Conservation (phyloP, 23 tunicate species). For the Aplidium turbinatum region DNA sequence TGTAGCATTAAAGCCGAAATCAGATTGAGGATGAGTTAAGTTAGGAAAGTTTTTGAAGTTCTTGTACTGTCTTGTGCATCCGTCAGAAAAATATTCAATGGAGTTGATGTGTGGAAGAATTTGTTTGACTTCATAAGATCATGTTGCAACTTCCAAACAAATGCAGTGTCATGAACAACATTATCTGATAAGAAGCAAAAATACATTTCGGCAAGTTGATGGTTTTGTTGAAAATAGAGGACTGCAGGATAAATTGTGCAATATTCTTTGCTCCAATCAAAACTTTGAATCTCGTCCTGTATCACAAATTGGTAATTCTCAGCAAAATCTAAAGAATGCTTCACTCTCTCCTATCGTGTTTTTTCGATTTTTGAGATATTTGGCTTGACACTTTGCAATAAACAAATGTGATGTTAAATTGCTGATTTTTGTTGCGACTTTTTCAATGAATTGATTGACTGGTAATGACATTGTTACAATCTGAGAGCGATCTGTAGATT, state of each 20-base stretch:
- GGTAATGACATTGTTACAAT: too few relatives aligned
- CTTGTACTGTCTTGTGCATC: slow-evolving; percentile 1
- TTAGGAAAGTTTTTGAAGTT: slow-evolving; percentile 6
- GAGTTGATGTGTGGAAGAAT: not conserved
- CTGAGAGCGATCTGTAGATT: too few relatives aligned
- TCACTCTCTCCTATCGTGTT: not conserved
- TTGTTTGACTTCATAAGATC: not conserved
- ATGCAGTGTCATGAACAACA: slow-evolving; percentile 1
- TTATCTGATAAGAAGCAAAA: slow-evolving; percentile 11
- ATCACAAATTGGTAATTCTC: slow-evolving; percentile 13
- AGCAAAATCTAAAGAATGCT: too few relatives aligned
- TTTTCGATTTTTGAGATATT: not conserved
- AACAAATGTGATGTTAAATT: too few relatives aligned
- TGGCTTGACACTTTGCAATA: too few relatives aligned
- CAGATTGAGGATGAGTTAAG: slow-evolving; percentile 3
- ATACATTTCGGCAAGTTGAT: not conserved
- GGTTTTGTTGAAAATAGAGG: slow-evolving; percentile 6
- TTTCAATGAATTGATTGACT: too few relatives aligned
- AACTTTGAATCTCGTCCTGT: slow-evolving; percentile 6
- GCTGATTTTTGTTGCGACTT: too few relatives aligned
- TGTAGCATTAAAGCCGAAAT: not conserved
- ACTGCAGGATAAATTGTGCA: slow-evolving; percentile 7
- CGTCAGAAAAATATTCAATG: slow-evolving; percentile 16
- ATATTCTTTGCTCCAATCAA: slow-evolving; percentile 11
- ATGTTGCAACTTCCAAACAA: slow-evolving; percentile 3